phyloP scores from a whole-genome alignment of 2,888 invertebrate genomes.

The Drosophila yooni region DNA sequence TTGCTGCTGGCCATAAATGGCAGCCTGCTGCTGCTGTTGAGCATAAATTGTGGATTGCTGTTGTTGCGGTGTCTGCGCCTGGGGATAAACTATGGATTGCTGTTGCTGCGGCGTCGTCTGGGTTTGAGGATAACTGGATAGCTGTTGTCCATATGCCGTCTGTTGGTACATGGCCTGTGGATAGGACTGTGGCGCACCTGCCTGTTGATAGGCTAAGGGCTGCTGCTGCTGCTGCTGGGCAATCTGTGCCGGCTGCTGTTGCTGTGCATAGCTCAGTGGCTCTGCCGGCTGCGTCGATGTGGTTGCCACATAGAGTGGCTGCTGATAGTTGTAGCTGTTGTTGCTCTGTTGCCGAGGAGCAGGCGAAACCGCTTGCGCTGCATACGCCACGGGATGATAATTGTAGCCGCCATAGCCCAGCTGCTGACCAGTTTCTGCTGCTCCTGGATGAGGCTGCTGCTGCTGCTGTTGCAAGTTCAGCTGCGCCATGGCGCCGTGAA shows the following conservation, averaged over 20 bases:
- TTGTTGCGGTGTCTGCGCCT: conserved; percentile 12
- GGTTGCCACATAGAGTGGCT: conserved; percentile 71
- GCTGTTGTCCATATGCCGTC: conserved; percentile 21
- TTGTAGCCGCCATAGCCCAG: conserved; percentile 53
- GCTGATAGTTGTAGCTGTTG: conserved; percentile 59
- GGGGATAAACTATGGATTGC: conserved; percentile 5
- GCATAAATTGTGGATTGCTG: background rate
- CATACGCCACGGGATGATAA: conserved; percentile 34
- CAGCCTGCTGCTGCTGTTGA: conserved; percentile 8
- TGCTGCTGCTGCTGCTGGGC: conserved; percentile 26
- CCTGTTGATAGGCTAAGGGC: conserved; percentile 28
- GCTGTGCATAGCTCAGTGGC: conserved; percentile 20
- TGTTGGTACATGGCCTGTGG: conserved; percentile 23
- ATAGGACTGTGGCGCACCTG: conserved; percentile 23
- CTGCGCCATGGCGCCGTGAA: conserved; percentile 72
- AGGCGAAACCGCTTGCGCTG: conserved; percentile 25
- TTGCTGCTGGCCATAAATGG: conserved; percentile 22
- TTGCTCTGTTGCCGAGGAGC: conserved; percentile 20
- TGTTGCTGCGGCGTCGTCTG: conserved; percentile 26
- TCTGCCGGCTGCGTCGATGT: conserved; percentile 52
- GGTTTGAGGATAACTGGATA: conserved; percentile 4
- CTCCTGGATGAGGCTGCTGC: conserved; percentile 3
- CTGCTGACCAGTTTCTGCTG: conserved; percentile 7
- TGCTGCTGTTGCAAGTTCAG: conserved; percentile 54
- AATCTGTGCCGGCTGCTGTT: background rate